phyloP scores from a whole-genome alignment of 2,797 vertebrate genomes.

The Syngnathus rostellatus region DNA sequence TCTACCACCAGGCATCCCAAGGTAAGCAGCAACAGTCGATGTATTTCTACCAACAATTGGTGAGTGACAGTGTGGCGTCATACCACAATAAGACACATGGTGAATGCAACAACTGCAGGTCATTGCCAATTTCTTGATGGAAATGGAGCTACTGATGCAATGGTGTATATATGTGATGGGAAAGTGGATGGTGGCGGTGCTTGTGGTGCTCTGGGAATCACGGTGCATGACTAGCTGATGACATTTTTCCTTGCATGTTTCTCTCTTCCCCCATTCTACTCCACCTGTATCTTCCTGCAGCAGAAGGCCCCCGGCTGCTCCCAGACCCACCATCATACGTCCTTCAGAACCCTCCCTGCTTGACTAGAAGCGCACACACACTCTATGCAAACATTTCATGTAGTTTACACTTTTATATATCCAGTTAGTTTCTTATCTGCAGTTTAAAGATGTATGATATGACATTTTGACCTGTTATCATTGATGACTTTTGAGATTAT shows the following conservation, averaged over 20 bases:
- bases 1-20: slow-evolving; percentile 74
- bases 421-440: slow-evolving; percentile 26
- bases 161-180: slow-evolving; percentile 9
- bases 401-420: slow-evolving; percentile 51
- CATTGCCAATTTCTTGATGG: neutral
- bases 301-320: slow-evolving; percentile 88
- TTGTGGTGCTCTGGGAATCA: slow-evolving; percentile 37
- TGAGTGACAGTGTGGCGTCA: neutral
- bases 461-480: slow-evolving; percentile 33
- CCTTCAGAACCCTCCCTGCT: slow-evolving; percentile 85
- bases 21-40: slow-evolving; percentile 57
- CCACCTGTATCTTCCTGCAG: slow-evolving; percentile 63
- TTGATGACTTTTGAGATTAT: slow-evolving; percentile 14
- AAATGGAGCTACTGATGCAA: neutral
- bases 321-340: slow-evolving; percentile 85
- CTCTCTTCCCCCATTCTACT: slow-evolving; percentile 9
- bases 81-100: neutral
- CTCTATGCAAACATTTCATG: slow-evolving; percentile 7
- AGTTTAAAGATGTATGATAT: slow-evolving; percentile 38
- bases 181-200: slow-evolving; percentile 15
- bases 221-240: slow-evolving; percentile 47
- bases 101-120: no score
- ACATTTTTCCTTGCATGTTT: slow-evolving; percentile 44
- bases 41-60: neutral
- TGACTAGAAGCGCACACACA: slow-evolving; percentile 68